Evolutionary conservation across 2,797 vertebrate genomes (phyloP).

Genomic region (Tenualosa ilisha): DNA sequence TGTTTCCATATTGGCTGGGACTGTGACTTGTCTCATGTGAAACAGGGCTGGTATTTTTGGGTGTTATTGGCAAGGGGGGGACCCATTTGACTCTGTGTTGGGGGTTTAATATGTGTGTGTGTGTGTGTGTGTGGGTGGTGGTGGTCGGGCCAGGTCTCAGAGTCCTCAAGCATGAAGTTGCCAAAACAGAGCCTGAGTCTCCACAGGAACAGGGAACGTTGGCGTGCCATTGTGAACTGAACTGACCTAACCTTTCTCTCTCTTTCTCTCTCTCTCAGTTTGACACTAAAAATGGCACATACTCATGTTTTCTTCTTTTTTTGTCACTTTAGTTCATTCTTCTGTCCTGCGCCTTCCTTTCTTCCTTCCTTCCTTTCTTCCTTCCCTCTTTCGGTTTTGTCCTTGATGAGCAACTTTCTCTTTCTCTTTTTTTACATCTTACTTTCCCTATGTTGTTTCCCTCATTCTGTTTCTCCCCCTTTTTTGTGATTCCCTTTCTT

Average conservation of each 20-base stretch:
- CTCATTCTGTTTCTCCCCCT: background rate
- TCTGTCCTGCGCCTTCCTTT: background rate
- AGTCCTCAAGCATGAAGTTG: conserved; percentile 17
- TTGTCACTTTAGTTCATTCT: background rate
- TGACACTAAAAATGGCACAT: background rate
- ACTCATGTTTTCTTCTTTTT: background rate
- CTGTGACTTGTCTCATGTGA: background rate
- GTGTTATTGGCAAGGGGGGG: background rate
- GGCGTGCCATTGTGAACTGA: background rate
- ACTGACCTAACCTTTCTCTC: background rate
- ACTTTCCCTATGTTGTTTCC: background rate
- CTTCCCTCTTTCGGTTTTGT: background rate
- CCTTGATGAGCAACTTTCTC: background rate
- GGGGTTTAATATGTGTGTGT: background rate
- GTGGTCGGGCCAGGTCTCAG: background rate
- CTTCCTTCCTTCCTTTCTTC: background rate
- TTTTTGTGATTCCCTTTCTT: background rate
- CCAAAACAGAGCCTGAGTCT: conserved; percentile 5
- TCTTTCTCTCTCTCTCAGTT: background rate
- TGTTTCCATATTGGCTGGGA: no score
- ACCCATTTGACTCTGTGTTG: background rate
- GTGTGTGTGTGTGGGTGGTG: background rate
- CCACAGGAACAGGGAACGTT: background rate
- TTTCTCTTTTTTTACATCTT: background rate
- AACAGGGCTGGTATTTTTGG: background rate